Base-by-base conservation (phyloP, 2,797 vertebrate species). In the Rhinella marina region DNA sequence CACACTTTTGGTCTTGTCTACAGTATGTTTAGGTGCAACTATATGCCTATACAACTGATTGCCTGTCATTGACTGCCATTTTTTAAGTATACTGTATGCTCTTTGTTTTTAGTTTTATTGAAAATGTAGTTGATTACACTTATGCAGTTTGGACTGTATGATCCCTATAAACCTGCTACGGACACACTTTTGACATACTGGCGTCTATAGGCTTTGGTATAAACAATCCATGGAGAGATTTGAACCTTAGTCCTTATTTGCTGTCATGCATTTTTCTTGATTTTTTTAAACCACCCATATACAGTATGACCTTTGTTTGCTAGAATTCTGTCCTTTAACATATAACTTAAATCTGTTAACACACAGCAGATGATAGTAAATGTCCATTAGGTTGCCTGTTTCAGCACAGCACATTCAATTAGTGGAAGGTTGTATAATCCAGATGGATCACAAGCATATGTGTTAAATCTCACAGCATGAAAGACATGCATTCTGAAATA, bases 371-470 rank as follows among this genome's bases (percentile, higher is more conserved):
- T 85, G 75, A 64, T 75, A 66, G 52, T 78, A 64, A 48, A 29
- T 50, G 84, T 85, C 84, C 56, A 52, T 77, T 77, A 77, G n/a
- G 10, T 66, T 78, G n/a, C 73, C 9, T 59, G 32, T 48, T 85
- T 19, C 17, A 78, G 52, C 56, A 80, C 17, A 78, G 76, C 48
- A 80, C 50, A 79, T 56, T 70, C 1, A 52, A 57, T 86, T 79
- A 59, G 68, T 68, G 76, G 17, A 68, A 86, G 57, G 25, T 80
- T 64, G 17, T 68, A 52, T 70, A 56, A 86, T 68, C 48, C 61
- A 86, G 61, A 86, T 86, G 84, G 73, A 86, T 86, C 75, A 78
- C 68, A 61, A 77, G 41, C 48, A 86, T 62, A 77, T 86, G 75
- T 86, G 76, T 68, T 50, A 86, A 80, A 70, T 79, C 75, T 86